These are phyloP conservation scores for Calameuta pallipes DNA, from an alignment of 2,888 invertebrate species.

Conservation along the genomic window DNA sequence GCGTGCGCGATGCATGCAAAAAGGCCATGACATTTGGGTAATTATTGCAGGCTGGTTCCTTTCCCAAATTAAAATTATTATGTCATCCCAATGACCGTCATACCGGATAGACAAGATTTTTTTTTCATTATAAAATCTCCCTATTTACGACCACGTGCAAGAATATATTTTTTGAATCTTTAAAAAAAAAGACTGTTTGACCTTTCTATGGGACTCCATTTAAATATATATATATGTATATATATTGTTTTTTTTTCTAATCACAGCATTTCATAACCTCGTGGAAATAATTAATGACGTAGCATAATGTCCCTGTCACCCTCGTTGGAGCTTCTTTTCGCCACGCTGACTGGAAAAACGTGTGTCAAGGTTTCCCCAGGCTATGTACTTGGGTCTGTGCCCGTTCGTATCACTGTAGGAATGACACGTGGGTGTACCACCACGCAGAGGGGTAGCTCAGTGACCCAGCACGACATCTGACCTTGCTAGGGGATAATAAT, in stretches of 20 bases:
- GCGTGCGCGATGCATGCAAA: background rate
- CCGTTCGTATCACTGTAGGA: background rate
- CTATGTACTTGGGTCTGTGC: slow-evolving; percentile 18
- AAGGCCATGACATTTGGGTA: background rate
- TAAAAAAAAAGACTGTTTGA: background rate
- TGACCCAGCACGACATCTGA: background rate
- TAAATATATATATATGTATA: background rate
- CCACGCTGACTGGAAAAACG: slow-evolving; percentile 16
- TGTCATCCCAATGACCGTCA: background rate
- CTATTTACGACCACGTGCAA: background rate
- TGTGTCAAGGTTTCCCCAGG: slow-evolving; percentile 37
- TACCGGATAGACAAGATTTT: background rate
- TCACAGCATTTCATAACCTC: background rate
- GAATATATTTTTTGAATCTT: background rate
- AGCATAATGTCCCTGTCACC: background rate
- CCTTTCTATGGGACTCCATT: background rate
- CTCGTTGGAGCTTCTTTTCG: background rate
- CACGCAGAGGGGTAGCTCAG: background rate
- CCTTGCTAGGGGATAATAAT: background rate
- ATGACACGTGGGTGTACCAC: background rate
- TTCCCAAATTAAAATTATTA: background rate
- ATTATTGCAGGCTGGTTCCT: background rate
- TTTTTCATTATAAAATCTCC: too few relatives aligned
- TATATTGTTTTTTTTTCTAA: background rate
- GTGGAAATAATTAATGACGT: background rate